phyloP scores from a whole-genome alignment of 2,113 vertebrate genomes.

The Bungarus multicinctus region DNA sequence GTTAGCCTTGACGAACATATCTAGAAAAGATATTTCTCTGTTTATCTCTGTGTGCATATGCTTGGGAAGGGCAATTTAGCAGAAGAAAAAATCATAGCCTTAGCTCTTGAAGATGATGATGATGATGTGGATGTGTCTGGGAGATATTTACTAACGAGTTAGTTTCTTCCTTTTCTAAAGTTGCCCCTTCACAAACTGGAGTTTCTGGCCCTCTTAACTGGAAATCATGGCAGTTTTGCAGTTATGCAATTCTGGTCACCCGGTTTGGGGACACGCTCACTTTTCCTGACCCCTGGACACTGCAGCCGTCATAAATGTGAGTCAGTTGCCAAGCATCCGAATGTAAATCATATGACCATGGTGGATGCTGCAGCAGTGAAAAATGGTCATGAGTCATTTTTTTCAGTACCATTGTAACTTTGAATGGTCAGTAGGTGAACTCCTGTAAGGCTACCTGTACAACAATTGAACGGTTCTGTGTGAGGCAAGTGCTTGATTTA shows the following conservation, averaged over 20 bases:
- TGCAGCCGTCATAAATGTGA: too few relatives aligned
- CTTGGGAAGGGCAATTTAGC: neutral
- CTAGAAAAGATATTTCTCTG: neutral
- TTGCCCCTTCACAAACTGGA: neutral
- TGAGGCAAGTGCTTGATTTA: neutral
- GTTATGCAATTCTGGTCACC: neutral
- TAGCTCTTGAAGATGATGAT: neutral
- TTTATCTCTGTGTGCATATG: neutral
- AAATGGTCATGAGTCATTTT: too few relatives aligned
- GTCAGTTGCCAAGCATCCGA: too few relatives aligned
- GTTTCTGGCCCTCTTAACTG: neutral
- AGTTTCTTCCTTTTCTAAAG: neutral
- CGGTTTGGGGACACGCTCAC: neutral
- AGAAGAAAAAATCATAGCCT: neutral
- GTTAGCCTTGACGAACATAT: neutral
- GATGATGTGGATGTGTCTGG: neutral
- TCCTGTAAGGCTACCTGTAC: neutral
- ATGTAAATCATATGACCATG: too few relatives aligned
- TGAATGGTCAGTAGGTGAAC: too few relatives aligned
- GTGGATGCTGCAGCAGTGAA: too few relatives aligned
- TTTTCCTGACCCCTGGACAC: neutral
- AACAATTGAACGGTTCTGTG: neutral
- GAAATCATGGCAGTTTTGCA: neutral
- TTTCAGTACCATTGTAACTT: too few relatives aligned
- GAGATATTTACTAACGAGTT: neutral